A percentile compares a stretch with the other conserved stretches of the same genome.
Evolutionary conservation across 2,113 vertebrate species (phyloP).

Genomic region (Scytalopus superciliaris): DNA sequence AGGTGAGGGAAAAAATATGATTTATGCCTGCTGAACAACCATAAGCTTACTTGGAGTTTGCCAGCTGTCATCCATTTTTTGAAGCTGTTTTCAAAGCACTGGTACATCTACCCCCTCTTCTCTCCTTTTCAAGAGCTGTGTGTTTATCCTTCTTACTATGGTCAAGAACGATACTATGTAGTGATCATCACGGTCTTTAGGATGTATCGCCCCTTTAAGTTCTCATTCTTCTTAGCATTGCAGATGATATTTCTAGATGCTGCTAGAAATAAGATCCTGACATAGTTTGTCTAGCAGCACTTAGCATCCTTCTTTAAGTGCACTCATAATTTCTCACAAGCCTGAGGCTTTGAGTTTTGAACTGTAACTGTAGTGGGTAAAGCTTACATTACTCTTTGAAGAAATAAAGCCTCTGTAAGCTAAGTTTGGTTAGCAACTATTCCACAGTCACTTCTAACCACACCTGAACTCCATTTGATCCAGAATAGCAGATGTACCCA

Average conservation of each 20-base stretch:
- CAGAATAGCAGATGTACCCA: not conserved
- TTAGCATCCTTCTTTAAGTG: not conserved
- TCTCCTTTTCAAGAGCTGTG: not conserved
- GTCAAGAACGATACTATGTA: not conserved
- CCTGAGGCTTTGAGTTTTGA: not conserved
- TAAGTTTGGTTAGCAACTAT: not conserved
- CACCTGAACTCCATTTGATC: not conserved
- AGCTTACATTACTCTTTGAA: not conserved
- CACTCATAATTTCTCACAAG: not conserved
- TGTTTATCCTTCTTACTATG: not conserved
- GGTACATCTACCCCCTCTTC: not conserved
- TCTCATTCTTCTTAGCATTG: not conserved
- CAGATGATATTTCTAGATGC: not conserved
- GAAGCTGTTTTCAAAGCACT: conserved; percentile 14
- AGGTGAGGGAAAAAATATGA: not conserved
- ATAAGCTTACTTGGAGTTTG: not conserved
- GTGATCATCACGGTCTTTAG: not conserved
- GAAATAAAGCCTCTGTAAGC: not conserved
- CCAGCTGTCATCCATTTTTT: not conserved
- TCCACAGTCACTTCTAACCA: not conserved
- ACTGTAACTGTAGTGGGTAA: not conserved
- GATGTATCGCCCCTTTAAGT: not conserved
- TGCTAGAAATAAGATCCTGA: not conserved
- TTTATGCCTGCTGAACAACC: conserved; percentile 1
- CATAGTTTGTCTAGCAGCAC: not conserved